Evolutionary conservation across 1,140 invertebrate species (phyloP).

Genomic region (Galleria mellonella): DNA sequence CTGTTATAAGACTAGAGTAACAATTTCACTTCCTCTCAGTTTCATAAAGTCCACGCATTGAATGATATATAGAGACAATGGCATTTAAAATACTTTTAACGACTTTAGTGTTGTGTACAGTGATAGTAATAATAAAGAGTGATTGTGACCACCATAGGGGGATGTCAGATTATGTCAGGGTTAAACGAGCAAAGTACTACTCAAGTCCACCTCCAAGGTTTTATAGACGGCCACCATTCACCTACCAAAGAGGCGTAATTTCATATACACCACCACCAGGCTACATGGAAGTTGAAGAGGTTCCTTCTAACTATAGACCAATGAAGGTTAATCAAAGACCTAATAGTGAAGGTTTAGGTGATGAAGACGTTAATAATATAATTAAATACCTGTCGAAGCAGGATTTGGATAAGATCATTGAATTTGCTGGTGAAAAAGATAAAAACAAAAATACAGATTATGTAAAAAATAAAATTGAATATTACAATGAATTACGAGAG

Average conservation of each 20-base stretch:
- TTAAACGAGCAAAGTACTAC: constrained; percentile 53
- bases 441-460: constrained; percentile 4
- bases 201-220: constrained; percentile 34
- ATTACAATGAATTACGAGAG: not conserved
- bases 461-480: too few species aligned
- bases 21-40: constrained; percentile 51
- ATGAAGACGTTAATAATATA: constrained; percentile 51
- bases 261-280: constrained; percentile 48
- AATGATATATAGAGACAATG: constrained; percentile 27
- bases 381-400: constrained; percentile 53
- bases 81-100: constrained; percentile 15
- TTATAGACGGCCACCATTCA: constrained; percentile 37
- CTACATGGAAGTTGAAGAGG: constrained; percentile 33
- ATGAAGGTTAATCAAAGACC: constrained; percentile 55
- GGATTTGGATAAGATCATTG: constrained; percentile 53
- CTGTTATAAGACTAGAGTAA: constrained; percentile 45
- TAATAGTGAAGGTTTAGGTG: constrained; percentile 36
- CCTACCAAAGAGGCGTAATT: constrained; percentile 29
- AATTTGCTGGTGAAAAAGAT: constrained; percentile 38
- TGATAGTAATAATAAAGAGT: constrained; percentile 17
- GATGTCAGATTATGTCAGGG: constrained; percentile 25
- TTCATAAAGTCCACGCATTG: constrained; percentile 16
- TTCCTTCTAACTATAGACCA: constrained; percentile 18
- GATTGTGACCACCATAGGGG: constrained; percentile 8
- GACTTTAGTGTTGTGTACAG: constrained; percentile 25